A percentile compares a stretch with the other conserved stretches of the same genome.
These are phyloP conservation scores for Drosophila histrio DNA, from an alignment of 2,888 invertebrate species.

Conservation along the genomic window DNA sequence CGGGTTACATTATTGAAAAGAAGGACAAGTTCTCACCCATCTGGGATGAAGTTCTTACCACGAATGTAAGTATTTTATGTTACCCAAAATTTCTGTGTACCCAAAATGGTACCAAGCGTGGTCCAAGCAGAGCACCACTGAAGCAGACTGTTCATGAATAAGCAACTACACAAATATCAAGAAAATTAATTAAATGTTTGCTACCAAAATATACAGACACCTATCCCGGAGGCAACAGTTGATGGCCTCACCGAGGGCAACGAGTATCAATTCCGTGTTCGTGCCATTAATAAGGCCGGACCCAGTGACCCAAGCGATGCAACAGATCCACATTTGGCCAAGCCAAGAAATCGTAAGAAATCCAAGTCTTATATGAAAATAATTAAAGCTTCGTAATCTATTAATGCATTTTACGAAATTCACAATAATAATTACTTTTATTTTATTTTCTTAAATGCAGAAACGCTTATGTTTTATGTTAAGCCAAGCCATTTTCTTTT, in stretches of 20 bases:
- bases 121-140: too few species aligned
- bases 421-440: not conserved
- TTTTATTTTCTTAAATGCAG: constrained; percentile 15
- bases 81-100: too few species aligned
- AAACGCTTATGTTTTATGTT: constrained; percentile 37
- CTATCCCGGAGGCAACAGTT: constrained; percentile 92
- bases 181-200: not conserved
- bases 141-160: too few species aligned
- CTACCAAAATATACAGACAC: constrained; percentile 85
- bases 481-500: constrained; percentile 52
- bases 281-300: constrained; percentile 97
- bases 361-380: not conserved
- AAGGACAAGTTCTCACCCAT: constrained; percentile 93
- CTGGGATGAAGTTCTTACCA: constrained; percentile 93
- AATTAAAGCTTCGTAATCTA: not conserved
- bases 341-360: constrained; percentile 92
- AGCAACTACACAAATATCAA: too few species aligned
- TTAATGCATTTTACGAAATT: not conserved
- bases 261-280: constrained; percentile 97
- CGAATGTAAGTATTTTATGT: constrained; percentile 86
- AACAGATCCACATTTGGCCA: constrained; percentile 93
- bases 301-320: constrained; percentile 95
- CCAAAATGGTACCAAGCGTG: too few species aligned
- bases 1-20: constrained; percentile 98
- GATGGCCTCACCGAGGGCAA: constrained; percentile 95